phyloP scores from a whole-genome alignment of 2,797 vertebrate genomes.

The Scolopax rusticola region DNA sequence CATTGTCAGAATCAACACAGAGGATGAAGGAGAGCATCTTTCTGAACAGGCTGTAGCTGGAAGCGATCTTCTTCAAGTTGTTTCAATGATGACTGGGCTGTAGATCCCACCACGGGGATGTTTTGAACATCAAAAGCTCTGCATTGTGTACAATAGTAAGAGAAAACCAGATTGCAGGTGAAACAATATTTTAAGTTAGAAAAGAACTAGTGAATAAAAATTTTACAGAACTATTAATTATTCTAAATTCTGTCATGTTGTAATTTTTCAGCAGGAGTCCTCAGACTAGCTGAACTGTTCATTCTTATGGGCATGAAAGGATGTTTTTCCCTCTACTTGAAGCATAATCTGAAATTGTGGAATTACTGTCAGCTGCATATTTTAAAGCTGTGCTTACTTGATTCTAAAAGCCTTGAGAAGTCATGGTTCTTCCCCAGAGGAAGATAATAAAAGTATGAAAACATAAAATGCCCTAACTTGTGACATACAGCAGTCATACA shows the following conservation, averaged over 20 bases:
- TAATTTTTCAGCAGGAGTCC: background rate
- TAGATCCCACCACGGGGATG: background rate
- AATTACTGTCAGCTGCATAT: background rate
- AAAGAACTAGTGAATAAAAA: background rate
- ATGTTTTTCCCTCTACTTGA: background rate
- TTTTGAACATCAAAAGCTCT: background rate
- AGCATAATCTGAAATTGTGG: background rate
- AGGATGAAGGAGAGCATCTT: background rate
- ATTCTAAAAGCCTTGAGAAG: background rate
- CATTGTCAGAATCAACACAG: background rate
- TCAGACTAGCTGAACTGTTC: background rate
- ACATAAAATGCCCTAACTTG: background rate
- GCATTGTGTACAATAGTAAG: background rate
- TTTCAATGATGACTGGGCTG: background rate
- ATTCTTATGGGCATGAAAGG: background rate
- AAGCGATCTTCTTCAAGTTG: rapidly evolving
- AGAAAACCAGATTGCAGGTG: background rate
- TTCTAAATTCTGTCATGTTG: background rate
- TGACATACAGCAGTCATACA: background rate
- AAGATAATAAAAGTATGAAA: background rate
- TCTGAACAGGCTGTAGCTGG: background rate
- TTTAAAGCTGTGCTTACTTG: background rate
- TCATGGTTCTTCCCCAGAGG: background rate
- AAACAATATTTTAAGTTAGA: background rate
- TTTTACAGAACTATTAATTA: background rate